Evolutionary conservation across 2,113 vertebrate genomes (phyloP).

Genomic region (Helogale parvula): DNA sequence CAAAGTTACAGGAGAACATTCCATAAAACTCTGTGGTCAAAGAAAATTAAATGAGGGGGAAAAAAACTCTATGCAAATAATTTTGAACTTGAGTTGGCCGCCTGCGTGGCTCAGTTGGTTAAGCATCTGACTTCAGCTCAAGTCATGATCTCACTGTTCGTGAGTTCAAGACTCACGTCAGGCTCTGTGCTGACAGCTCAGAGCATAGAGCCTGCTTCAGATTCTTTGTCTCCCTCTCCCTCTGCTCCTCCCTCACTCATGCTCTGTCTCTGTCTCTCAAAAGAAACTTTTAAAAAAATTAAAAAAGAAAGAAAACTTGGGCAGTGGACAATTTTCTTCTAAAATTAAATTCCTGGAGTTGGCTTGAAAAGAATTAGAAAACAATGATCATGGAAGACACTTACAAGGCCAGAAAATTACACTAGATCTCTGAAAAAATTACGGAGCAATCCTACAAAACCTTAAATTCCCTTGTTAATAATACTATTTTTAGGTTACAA

Average conservation of each 20-base stretch:
- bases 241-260: no score
- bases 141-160: no score
- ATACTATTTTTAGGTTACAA: slow-evolving; percentile 26
- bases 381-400: background rate
- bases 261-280: no score
- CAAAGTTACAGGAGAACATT: background rate
- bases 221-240: no score
- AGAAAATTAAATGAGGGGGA: background rate
- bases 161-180: no score
- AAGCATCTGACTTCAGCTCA: no score
- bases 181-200: no score
- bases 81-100: background rate
- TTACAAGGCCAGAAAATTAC: background rate
- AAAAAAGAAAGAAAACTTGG: background rate
- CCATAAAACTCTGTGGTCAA: background rate
- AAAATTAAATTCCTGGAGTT: slow-evolving; percentile 29
- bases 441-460: background rate
- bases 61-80: background rate
- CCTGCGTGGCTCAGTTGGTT: no score
- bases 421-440: background rate
- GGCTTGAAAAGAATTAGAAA: slow-evolving; percentile 40
- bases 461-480: background rate
- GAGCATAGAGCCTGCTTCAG: no score
- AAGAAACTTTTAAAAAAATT: no score
- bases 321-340: slow-evolving; percentile 28